Conservation (phyloP, 1,140 invertebrate species). For the Tetranychus urticae region DNA sequence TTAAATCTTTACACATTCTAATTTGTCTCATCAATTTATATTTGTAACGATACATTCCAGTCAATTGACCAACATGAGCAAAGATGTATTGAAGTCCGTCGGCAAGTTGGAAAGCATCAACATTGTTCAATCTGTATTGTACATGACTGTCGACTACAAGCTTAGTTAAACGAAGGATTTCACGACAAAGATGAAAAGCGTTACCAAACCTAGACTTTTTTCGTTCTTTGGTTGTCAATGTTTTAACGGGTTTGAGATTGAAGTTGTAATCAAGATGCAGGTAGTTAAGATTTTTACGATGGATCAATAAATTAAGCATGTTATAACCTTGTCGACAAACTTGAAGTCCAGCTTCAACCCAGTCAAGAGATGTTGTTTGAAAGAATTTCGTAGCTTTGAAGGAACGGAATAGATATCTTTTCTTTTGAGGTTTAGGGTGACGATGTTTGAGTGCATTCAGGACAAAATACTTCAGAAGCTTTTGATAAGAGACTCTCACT, state of each 20-base stretch:
- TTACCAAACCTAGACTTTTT: conserved; percentile 99
- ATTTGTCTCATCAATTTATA: conserved; percentile 99
- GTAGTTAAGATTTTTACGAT: conserved; percentile 98
- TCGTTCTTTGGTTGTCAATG: conserved; percentile 92
- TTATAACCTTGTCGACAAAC: conserved; percentile 98
- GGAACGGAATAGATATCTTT: conserved; percentile 87
- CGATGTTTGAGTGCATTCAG: conserved; percentile 90
- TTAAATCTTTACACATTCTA: conserved; percentile 98
- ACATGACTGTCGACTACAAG: conserved; percentile 97
- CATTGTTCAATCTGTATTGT: conserved; percentile 94
- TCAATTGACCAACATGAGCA: conserved; percentile 94
- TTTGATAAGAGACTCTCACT: conserved; percentile 92
- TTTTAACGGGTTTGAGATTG: conserved; percentile 98
- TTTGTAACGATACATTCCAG: conserved; percentile 99
- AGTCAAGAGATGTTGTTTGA: conserved; percentile 95
- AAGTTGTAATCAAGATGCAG: conserved; percentile 99
- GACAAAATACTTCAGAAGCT: conserved; percentile 92
- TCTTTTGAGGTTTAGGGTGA: conserved; percentile 93
- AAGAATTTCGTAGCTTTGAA: conserved; percentile 99
- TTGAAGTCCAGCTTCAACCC: conserved; percentile 89
- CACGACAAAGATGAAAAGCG: conserved; percentile 95
- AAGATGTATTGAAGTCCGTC: conserved; percentile 99
- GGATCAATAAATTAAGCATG: conserved; percentile 96
- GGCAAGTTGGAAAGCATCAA: conserved; percentile 93
- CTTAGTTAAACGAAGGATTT: conserved; percentile 91